These are phyloP conservation scores for Campoletis raptor DNA, from an alignment of 2,888 invertebrate genomes.

Conservation along the genomic window DNA sequence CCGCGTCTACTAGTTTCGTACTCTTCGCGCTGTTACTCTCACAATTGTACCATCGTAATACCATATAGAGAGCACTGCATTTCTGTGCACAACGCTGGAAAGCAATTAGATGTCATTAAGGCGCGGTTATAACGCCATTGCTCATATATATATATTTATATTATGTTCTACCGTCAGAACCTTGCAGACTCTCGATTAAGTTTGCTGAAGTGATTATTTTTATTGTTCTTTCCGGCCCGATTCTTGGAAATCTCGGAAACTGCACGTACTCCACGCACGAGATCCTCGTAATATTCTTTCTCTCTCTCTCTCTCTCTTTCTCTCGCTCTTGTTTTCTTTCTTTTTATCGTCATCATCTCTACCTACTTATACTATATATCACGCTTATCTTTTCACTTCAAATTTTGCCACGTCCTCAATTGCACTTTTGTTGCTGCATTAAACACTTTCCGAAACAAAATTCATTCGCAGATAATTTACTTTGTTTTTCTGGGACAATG, in stretches of 20 bases:
- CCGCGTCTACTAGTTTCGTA: slow-evolving; percentile 28
- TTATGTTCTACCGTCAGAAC: slow-evolving; percentile 40
- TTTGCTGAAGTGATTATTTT: slow-evolving; percentile 84
- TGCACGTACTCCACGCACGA: slow-evolving; percentile 77
- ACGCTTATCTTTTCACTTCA: slow-evolving; percentile 25
- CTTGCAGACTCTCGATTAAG: slow-evolving; percentile 78
- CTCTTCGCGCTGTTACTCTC: neutral
- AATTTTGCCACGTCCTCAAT: slow-evolving; percentile 21
- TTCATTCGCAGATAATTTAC: neutral
- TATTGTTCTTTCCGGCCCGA: slow-evolving; percentile 84
- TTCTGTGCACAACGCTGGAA: slow-evolving; percentile 81
- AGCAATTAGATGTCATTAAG: slow-evolving; percentile 84
- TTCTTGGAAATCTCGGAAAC: slow-evolving; percentile 83
- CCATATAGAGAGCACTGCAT: slow-evolving; percentile 77
- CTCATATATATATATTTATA: slow-evolving; percentile 44
- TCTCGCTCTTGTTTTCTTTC: slow-evolving; percentile 60
- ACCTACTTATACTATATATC: slow-evolving; percentile 16
- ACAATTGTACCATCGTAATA: slow-evolving; percentile 45
- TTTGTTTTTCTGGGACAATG: neutral
- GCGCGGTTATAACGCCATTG: slow-evolving; percentile 68
- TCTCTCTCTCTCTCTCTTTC: slow-evolving; percentile 48
- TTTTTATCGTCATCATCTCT: slow-evolving; percentile 61
- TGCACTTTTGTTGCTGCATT: neutral
- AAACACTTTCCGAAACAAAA: neutral
- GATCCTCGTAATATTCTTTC: slow-evolving; percentile 71